Evolutionary conservation across 2,113 vertebrate genomes (phyloP), one percentile per base, ranked within the genome.

Genomic region (Artemisiospiza belli): DNA sequence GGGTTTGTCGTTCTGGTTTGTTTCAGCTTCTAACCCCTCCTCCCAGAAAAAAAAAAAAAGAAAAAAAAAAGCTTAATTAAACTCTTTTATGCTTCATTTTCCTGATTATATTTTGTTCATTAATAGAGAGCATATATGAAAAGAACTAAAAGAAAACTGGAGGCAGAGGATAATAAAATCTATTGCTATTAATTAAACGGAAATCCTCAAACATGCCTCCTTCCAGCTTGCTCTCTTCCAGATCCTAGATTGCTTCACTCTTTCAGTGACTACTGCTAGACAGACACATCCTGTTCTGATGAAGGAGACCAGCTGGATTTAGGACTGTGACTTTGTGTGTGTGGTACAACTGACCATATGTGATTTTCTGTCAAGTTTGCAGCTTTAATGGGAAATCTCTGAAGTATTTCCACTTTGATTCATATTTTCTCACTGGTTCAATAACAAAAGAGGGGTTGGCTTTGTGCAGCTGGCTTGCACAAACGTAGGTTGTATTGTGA

Each of bases 181-280:
- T 37, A 62, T 82, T 66, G 69, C 86, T 86, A 79, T 87, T 95
- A 92, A 96, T 91, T 83, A 88, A 92, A 47, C n/a, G 52, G 39
- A 90, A 93, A 88, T 90, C 80, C 66, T 75, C 54, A 41, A 94
- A 87, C 62, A 21, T 81, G 41, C 87, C 74, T 94, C 64, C 69
- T 62, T 83, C 59, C 58, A 79, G 89, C 18, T 91, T 95, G 15
- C 52, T 75, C 46, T 84, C 73, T 83, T 67, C 81, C 69, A 31
- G 14, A 80, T 59, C 77, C 78, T 80, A 61, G 61, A 77, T 92
- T 83, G 69, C 82, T 94, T 83, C 37, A 11, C 64, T 59, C 59
- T 83, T 72, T 73, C 27, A 37, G 72, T 83, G 72, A 33, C 83
- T 94, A 46, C 87, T 92, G 88, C 94, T 59, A 94, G 67, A 66